Conservation (phyloP, 2,797 vertebrate genomes). For the Crenichthys baileyi region DNA sequence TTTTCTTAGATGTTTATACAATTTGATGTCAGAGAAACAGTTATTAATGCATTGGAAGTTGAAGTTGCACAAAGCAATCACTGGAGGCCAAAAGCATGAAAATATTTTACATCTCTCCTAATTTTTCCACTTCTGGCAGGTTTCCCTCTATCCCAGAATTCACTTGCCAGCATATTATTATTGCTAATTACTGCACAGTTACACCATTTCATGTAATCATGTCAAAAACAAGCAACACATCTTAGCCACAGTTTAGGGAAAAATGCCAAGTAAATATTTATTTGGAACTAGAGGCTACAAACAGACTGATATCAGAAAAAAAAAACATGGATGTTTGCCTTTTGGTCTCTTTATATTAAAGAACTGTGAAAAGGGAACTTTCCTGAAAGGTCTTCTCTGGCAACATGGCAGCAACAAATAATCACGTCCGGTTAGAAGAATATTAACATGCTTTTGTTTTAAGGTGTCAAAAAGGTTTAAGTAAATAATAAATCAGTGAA, state of each 20-base stretch:
- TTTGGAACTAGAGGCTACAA: conserved; percentile 13
- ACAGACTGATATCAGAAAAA: not conserved
- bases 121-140: conserved; percentile 60
- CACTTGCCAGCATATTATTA: conserved; percentile 62
- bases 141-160: conserved; percentile 45
- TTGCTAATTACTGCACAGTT: conserved; percentile 65
- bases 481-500: not conserved
- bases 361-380: not conserved
- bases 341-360: not conserved
- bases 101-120: conserved; percentile 33
- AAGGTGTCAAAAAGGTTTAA: not conserved
- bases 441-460: not conserved
- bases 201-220: conserved; percentile 63
- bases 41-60: conserved; percentile 30
- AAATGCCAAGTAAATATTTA: conserved; percentile 34
- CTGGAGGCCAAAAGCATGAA: conserved; percentile 14
- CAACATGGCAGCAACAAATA: not conserved
- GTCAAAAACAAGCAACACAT: conserved; percentile 53
- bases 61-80: conserved; percentile 43
- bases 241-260: conserved; percentile 39
- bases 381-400: not conserved
- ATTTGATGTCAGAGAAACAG: not conserved
- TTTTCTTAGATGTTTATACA: conserved; percentile 3
- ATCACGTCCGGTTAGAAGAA: not conserved
- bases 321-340: conserved; percentile 12